Base-by-base conservation (phyloP, 2,888 invertebrate genomes). In the Drosophila mimetica region DNA sequence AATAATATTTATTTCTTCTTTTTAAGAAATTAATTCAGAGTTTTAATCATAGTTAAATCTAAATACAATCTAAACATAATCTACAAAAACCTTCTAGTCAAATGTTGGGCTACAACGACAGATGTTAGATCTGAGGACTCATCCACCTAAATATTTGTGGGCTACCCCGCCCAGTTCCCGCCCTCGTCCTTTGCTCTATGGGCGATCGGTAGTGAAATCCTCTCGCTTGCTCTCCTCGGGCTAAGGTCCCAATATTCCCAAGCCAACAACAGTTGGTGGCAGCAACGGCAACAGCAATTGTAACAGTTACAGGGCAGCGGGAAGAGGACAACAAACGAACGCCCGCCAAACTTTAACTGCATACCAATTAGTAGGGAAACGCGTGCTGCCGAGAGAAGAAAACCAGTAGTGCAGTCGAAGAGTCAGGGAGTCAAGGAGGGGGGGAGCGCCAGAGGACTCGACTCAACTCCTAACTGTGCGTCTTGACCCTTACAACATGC, bases 301-400 rank as follows among this genome's bases (percentile, higher is more conserved):
- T 74, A 79, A 85, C 77, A 73, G 79, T 75, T 76, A 82, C 79
- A 89, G 65, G 67, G 73, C 72, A 46, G 61, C 70, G 34, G 39
- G 61, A 76, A 70, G 71, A 72, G 66, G 61, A 75, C 73, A 76
- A 64, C 74, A 80, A 77, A 77, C 13, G 37, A 61, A 46, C 63
- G 79, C 79, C 84, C 88, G 84, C 89, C 86, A 90, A 89, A 82
- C 81, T 76, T 79, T 67, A 85, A 75, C 89, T 88, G 89, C 83
- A 89, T 86, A 90, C 90, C 90, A 89, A 89, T 89, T 89, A 90
- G 89, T 88, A 82, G 76, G 69, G 77, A 78, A 89, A 84, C 90
- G 89, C 89, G 90, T 90, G 89, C 90, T 90, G 83, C 80, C 79
- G 18, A 83, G 18, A 83, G 79, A 76, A 75, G 74, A 73, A 71